These are phyloP conservation scores for Zoanthus gigantus DNA, from an alignment of 92 coral and sea anemone genomes.

Conservation along the genomic window DNA sequence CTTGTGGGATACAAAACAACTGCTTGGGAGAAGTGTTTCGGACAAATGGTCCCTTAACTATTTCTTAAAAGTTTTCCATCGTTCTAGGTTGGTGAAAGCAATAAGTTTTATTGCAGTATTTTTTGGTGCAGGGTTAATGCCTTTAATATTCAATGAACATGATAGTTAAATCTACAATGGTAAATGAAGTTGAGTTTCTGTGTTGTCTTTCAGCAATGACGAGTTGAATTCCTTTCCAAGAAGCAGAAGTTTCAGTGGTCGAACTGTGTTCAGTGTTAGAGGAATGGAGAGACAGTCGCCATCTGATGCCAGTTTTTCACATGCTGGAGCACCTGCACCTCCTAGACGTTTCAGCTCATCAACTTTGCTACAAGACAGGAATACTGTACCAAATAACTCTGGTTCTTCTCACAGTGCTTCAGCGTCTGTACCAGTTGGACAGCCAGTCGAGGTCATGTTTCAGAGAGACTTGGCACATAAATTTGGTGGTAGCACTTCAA, in stretches of 20 bases:
- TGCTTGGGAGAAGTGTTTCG: too few relatives aligned
- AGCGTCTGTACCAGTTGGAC: slow-evolving; percentile 57
- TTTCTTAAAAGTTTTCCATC: too few relatives aligned
- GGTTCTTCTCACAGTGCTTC: slow-evolving; percentile 57
- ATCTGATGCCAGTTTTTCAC: slow-evolving; percentile 59
- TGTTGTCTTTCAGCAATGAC: slow-evolving; percentile 12
- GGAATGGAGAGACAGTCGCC: slow-evolving; percentile 53
- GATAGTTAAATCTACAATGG: neutral
- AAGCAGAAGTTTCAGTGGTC: slow-evolving; percentile 81
- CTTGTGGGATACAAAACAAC: too few relatives aligned
- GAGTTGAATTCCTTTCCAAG: slow-evolving; percentile 49
- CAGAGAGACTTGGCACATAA: slow-evolving; percentile 58
- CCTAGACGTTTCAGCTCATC: slow-evolving; percentile 89
- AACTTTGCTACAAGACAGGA: slow-evolving; percentile 65
- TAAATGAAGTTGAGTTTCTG: neutral
- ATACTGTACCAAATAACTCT: slow-evolving; percentile 16
- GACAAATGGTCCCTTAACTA: too few relatives aligned
- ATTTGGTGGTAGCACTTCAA: slow-evolving; percentile 78
- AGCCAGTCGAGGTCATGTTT: slow-evolving; percentile 45
- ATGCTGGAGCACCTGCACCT: slow-evolving; percentile 67
- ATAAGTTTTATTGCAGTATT: too few relatives aligned
- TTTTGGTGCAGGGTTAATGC: too few relatives aligned
- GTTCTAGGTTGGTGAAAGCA: too few relatives aligned
- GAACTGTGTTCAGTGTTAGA: slow-evolving; percentile 68
- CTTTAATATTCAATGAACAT: too few relatives aligned